Evolutionary conservation across 2,797 vertebrate genomes (phyloP), one percentile per base, ranked within the genome.

Genomic region (Acipenser transmontanus): DNA sequence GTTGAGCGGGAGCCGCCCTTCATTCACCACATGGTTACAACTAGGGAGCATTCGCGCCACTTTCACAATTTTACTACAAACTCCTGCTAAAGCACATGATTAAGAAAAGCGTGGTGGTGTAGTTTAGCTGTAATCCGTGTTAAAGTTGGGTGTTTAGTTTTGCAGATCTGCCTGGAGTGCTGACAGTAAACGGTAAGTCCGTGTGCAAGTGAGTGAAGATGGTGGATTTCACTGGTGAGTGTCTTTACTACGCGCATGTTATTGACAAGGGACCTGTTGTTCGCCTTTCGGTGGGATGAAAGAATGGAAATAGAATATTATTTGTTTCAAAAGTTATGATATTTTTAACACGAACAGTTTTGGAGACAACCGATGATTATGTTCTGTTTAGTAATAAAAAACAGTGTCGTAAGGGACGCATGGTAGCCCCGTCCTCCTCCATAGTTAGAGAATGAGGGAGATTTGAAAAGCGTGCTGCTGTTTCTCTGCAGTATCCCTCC

Each of bases 1-100:
- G 95, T 95, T 94, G 90, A 83, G 83, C 90, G 95, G 95, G 95
- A 94, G 90, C 93, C 95, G 94, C 96, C 96, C 95, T 98, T 96
- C 93, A 94, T 94, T 96, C 94, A 96, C 91, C 94, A 95, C 94
- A 95, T 95, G 94, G 93, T 92, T 87, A 82, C 84, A 85, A 77
- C 81, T 69, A 69, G 77, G 82, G 76, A 76, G 72, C 54, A 80
- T 91, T 90, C 88, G 91, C 80, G 90, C 87, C 83, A 93, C 91
- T 91, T 90, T 90, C 79, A 80, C 78, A 81, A 79, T 82, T 76
- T 84, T 87, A 84, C 80, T 83, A 87, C 82, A 82, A 87, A 87
- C 79, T 85, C 78, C 64, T 66, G 17, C 73, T 73, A 76, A 80
- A 82, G 71, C 80, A 78, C 72, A 82, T 85, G 78, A 84, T 72